Conservation (phyloP, 2,888 invertebrate genomes). For the Parnassius apollo region DNA sequence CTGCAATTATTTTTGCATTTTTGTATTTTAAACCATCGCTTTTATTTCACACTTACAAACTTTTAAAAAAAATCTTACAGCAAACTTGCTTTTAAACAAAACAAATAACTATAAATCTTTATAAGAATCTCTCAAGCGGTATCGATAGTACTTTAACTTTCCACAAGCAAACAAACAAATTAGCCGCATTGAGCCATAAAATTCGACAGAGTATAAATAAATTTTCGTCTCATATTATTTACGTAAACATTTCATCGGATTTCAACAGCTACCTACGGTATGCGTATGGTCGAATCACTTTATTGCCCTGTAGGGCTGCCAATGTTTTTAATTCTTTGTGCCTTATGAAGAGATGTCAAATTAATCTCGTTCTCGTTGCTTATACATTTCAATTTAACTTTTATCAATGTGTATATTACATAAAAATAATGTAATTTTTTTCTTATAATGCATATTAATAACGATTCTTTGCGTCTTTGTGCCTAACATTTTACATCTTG, state of each 20-base stretch:
- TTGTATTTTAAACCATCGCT: no score
- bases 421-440: no score
- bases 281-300: constrained; percentile 16
- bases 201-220: constrained; percentile 17
- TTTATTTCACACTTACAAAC: no score
- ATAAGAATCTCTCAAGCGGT: constrained; percentile 3
- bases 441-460: no score
- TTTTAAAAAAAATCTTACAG: no score
- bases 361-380: no score
- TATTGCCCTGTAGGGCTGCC: constrained; percentile 12
- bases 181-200: constrained; percentile 21
- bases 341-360: no score
- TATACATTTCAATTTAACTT: no score
- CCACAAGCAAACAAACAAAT: constrained; percentile 24
- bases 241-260: constrained; percentile 24
- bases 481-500: no score
- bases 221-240: constrained; percentile 18
- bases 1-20: no score
- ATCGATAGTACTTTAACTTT: constrained; percentile 5
- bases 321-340: neutral
- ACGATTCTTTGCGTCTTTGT: no score
- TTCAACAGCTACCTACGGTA: constrained; percentile 22
- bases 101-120: neutral
- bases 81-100: neutral
- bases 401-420: no score